These are phyloP conservation scores for Felis catus DNA, from an alignment of 2,113 vertebrate species.

Conservation along the genomic window F.catus_Fca126_mat1.0 CM031413.1:35771501-35772000, in stretches of 20 bases:
- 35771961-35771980: background rate
- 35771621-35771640: background rate
- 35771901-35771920: background rate
- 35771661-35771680: background rate
- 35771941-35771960: background rate
- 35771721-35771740: background rate
- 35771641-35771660: background rate
- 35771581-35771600: background rate
- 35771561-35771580: background rate
- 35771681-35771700: background rate
- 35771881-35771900: conserved; percentile 5
- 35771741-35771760: background rate
- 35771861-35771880: conserved; percentile 38
- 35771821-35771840: conserved; percentile 30
- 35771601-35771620: background rate
- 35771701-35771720: background rate
- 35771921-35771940: background rate
- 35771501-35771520: background rate
- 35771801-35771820: background rate
- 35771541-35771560: background rate
- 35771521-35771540: background rate
- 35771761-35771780: background rate
- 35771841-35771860: conserved; percentile 49
- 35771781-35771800: background rate
- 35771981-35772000: background rate